A percentile compares a stretch with the other conserved stretches of the same genome.
These are phyloP conservation scores for Blastomussa wellsi DNA, from an alignment of 92 coral and sea anemone species.

Conservation along the genomic window DNA sequence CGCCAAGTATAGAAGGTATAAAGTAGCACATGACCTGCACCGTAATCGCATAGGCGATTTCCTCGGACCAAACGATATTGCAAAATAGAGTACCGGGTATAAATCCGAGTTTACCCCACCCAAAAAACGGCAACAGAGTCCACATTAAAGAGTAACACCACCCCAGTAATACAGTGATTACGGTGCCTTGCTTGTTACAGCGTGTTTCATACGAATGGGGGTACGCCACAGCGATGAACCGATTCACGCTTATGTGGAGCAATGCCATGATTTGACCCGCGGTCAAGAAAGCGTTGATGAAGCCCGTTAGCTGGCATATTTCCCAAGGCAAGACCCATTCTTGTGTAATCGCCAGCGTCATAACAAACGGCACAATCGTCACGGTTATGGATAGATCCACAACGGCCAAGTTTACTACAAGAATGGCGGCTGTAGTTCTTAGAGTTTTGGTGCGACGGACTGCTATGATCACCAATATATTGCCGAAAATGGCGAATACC, in stretches of 20 bases:
- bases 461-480: slow-evolving; percentile 73
- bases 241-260: slow-evolving; percentile 84
- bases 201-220: slow-evolving; percentile 89
- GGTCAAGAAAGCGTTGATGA: slow-evolving; percentile 91
- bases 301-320: slow-evolving; percentile 78
- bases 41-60: slow-evolving; percentile 72
- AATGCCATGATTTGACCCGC: slow-evolving; percentile 96
- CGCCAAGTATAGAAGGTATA: slow-evolving; percentile 75
- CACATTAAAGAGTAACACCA: slow-evolving; percentile 81
- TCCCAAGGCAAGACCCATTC: slow-evolving; percentile 69
- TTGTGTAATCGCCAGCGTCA: slow-evolving; percentile 68
- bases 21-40: slow-evolving; percentile 83
- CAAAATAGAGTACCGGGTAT: slow-evolving; percentile 87
- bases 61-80: slow-evolving; percentile 83
- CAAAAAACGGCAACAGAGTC: slow-evolving; percentile 89
- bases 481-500: slow-evolving; percentile 77
- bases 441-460: slow-evolving; percentile 75
- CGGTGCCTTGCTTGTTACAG: slow-evolving; percentile 69
- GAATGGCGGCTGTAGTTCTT: slow-evolving; percentile 75
- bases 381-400: slow-evolving; percentile 84
- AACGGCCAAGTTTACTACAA: slow-evolving; percentile 83
- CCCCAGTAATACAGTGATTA: slow-evolving; percentile 62
- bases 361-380: slow-evolving; percentile 89
- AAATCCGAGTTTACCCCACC: slow-evolving; percentile 95
- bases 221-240: slow-evolving; percentile 78